phyloP scores from a whole-genome alignment of 2,797 vertebrate species.

The Molothrus aeneus region DNA sequence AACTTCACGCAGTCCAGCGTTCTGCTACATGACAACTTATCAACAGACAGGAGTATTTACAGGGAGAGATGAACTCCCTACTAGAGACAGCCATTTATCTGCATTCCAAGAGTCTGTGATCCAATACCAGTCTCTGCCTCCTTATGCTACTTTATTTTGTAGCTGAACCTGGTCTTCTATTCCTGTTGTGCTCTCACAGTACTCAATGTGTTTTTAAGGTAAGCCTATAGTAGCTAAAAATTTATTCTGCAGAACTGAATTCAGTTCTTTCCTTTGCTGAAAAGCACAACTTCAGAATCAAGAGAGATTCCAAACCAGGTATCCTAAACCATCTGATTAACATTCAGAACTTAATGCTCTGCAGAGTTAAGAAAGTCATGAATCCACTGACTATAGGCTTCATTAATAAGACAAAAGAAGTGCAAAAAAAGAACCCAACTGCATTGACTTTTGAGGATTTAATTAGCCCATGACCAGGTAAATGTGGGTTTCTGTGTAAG shows the following conservation, averaged over 20 bases:
- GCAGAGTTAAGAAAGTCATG: neutral
- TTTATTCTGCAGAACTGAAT: neutral
- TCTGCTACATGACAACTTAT: neutral
- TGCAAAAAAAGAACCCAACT: neutral
- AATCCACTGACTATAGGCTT: neutral
- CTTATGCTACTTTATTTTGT: neutral
- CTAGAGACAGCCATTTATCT: neutral
- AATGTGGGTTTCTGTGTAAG: neutral
- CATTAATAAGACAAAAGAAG: neutral
- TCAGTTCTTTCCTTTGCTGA: neutral
- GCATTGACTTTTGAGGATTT: neutral
- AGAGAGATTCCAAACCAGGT: neutral
- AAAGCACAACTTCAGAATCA: neutral
- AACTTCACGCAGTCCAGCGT: neutral
- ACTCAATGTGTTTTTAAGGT: neutral
- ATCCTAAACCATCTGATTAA: neutral
- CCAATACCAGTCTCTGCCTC: neutral
- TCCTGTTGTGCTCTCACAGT: neutral
- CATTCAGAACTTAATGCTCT: neutral
- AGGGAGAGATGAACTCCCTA: neutral
- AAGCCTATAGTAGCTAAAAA: neutral
- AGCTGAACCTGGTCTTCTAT: neutral
- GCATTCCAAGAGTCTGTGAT: neutral
- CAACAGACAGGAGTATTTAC: neutral
- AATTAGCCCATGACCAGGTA: neutral